Percentiles rank a stretch among this genome's conserved stretches.
Conservation (phyloP, 2,888 invertebrate genomes). For the Diloba caeruleocephala region DNA sequence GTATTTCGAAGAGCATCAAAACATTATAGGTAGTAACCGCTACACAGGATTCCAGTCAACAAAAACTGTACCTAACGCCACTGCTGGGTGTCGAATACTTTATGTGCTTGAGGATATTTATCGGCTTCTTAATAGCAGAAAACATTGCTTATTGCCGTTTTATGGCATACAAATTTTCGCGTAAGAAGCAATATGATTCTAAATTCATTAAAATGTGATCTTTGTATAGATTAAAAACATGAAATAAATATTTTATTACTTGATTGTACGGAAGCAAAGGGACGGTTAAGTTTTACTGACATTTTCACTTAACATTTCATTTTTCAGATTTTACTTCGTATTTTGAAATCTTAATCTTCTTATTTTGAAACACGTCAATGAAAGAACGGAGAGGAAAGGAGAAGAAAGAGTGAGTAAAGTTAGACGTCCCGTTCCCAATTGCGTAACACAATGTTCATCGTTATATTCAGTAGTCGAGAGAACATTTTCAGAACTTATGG, state of each 20-base stretch:
- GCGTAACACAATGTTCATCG: too few relatives aligned
- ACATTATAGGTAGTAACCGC: conserved; percentile 37
- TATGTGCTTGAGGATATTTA: conserved; percentile 43
- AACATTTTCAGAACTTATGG: too few relatives aligned
- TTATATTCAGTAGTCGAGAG: too few relatives aligned
- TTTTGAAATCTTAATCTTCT: too few relatives aligned
- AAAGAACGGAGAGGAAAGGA: too few relatives aligned
- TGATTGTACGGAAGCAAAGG: conserved; percentile 7
- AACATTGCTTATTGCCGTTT: conserved; percentile 43
- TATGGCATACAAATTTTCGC: conserved; percentile 36
- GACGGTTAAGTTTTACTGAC: conserved; percentile 22
- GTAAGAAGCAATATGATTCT: conserved; percentile 26
- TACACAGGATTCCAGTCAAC: conserved; percentile 29
- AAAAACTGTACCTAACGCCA: conserved; percentile 44
- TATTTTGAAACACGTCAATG: too few relatives aligned
- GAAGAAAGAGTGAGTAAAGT: too few relatives aligned
- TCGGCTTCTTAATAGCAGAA: conserved; percentile 45
- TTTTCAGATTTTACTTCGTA: too few relatives aligned
- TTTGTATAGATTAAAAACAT: conserved; percentile 33
- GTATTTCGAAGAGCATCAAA: conserved; percentile 31
- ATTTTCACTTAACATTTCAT: neutral
- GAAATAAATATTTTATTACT: conserved; percentile 38
- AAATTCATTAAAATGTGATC: conserved; percentile 23
- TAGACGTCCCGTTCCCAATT: too few relatives aligned
- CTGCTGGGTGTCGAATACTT: conserved; percentile 45